Evolutionary conservation across 2,888 invertebrate species (phyloP), one percentile per base, ranked within the genome.

Genomic region (Drosophila macrothrix): DNA sequence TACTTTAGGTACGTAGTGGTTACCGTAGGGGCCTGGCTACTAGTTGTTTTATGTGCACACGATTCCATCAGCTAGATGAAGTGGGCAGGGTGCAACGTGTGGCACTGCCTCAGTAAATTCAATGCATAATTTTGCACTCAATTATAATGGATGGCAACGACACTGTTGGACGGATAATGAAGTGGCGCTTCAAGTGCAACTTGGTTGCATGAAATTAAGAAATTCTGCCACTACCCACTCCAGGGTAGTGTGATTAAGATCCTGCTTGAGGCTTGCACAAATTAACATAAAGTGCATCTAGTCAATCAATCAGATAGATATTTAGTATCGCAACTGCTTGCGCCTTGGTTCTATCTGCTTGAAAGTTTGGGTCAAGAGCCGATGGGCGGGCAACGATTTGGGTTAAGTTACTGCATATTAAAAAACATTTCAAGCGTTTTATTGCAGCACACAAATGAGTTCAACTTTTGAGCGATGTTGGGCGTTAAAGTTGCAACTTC

Each of bases 81-180:
- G 66, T 71, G 83, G 78, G 76, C 68, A 67, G 70, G 65, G 62
- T 69, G 69, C 52, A 63, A 37, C 16, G 37, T 53, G 29, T 49
- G 62, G 78, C 54, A 35, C 43, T 22, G 56, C 58, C 67, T 46
- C 22, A 56, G 77, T 49, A 73, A 82, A 76, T 86, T 84, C 89
- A 87, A 89, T 86, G 85, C 85, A 86, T 86, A 86, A 86, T 86
- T 86, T 87, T 89, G 87, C 88, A 86, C 85, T 89, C 89, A 87
- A 89, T 89, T 86, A 89, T 86, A 87, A 89, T 89, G 87, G 71
- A 77, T 73, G 80, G 63, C 43, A 69, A 73, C 77, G 83, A 77
- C 77, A 59, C 58, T 31, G 73, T 62, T 60, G 73, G 56, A 46
- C 39, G 76, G 64, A 62, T 88, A 88, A 88, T 80, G 80, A 83